Evolutionary conservation across 2,888 invertebrate species (phyloP), one percentile per base, ranked within the genome.

Genomic region (Pollenia angustigena): DNA sequence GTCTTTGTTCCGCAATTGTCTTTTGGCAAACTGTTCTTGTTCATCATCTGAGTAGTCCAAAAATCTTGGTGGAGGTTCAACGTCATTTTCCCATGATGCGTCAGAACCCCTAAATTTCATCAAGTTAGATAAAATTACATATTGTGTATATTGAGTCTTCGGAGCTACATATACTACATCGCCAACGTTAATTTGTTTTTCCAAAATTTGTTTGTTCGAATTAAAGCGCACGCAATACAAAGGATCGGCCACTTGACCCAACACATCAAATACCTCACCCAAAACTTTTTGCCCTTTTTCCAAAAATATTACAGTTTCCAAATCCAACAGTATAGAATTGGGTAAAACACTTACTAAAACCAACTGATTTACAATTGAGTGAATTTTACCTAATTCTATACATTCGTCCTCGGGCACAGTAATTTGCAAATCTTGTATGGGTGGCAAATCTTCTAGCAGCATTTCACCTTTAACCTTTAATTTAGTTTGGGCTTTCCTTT

Each of bases 191-290:
- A 97, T 95, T 68, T 95, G 95, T 87, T 95, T 95, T 62, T 95
- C 95, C 66, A 94, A 92, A 74, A 97, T 97, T 91, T 99, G 97
- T 75, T 96, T 95, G 12, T 93, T 92, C 0, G 95, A 96, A 94
- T 98, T 98, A 93, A 99, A 99, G 4, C 98, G 95, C n/a, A 99
- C 95, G 89, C 97, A 96, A 93, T 99, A 99, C 89, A 97, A 95
- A 0, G 99, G 99, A 89, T 96, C 95, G 0, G 95, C 94, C 0
- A 99, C 97, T 71, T 96, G 97, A 14, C 99, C 99, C 92, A 99
- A 96, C 0, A 98, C 97, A 94, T 99, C 99, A 93, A 97, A 98
- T 69, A 99, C 95, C 92, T 96, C 95, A 0, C 92, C 92, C 6
- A 98, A 93, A 11, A 97, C 95, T 89, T 95, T 95, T 86, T 96